Conservation (phyloP, 2,113 vertebrate species). For the Anthoscopus minutus region DNA sequence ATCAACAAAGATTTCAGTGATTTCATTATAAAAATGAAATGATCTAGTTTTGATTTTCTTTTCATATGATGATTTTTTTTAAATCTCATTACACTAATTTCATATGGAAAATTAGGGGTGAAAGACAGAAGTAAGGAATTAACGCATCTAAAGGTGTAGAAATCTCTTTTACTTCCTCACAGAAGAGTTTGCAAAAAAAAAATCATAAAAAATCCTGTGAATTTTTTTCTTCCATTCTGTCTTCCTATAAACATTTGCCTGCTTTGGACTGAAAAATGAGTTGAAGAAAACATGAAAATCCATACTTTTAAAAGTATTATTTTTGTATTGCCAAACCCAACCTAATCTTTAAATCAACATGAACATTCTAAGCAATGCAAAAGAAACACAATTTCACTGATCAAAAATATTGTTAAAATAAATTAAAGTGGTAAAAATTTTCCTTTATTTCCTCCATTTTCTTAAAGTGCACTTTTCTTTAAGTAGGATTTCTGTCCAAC, state of each 20-base stretch:
- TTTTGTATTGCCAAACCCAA: neutral
- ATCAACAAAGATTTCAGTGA: neutral
- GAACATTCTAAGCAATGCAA: neutral
- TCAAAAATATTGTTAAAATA: neutral
- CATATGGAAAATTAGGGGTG: neutral
- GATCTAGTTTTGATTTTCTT: neutral
- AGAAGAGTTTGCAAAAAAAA: neutral
- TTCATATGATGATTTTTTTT: neutral
- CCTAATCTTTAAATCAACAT: neutral
- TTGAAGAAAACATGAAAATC: neutral
- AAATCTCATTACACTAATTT: neutral
- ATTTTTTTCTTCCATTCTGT: neutral
- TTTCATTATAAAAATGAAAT: neutral
- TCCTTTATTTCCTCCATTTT: neutral
- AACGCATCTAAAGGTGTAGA: neutral
- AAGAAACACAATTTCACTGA: neutral
- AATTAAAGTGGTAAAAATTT: neutral
- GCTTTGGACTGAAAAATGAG: neutral
- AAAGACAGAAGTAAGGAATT: neutral
- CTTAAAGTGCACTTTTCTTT: neutral
- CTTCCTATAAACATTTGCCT: neutral
- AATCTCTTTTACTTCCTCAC: neutral
- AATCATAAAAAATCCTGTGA: neutral
- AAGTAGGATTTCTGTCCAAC: neutral
- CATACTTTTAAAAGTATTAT: neutral